Evolutionary conservation across 1,140 invertebrate genomes (phyloP).

Genomic region (Callitettix versicolor): DNA sequence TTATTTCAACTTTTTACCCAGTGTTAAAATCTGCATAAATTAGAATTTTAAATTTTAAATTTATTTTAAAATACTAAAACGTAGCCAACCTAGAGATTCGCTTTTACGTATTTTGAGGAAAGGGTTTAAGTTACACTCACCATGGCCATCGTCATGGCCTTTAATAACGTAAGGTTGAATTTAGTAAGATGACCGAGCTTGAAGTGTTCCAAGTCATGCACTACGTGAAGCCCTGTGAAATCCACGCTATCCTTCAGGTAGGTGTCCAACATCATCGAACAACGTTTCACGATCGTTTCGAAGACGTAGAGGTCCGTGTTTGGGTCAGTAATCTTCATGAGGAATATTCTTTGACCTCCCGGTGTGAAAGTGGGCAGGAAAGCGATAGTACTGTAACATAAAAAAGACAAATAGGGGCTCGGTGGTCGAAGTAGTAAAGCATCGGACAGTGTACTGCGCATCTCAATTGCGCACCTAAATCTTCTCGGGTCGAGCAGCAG

Average conservation of each 20-base stretch:
- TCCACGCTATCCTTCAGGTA: constrained; percentile 18
- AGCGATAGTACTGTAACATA: constrained; percentile 15
- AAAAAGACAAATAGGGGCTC: too few relatives aligned
- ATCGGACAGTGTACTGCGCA: too few relatives aligned
- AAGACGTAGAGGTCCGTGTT: constrained; percentile 16
- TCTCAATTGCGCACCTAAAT: too few relatives aligned
- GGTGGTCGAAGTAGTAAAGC: too few relatives aligned
- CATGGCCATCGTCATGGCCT: constrained; percentile 19
- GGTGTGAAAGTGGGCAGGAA: constrained; percentile 17
- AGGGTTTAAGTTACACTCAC: too few relatives aligned
- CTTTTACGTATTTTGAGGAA: too few relatives aligned
- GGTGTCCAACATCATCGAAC: constrained; percentile 17
- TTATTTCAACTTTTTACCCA: too few relatives aligned
- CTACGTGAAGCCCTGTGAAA: constrained; percentile 18
- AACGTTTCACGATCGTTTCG: constrained; percentile 18
- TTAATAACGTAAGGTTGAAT: constrained; percentile 15
- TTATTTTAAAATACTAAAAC: too few relatives aligned
- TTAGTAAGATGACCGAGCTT: constrained; percentile 15
- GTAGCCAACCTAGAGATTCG: too few relatives aligned
- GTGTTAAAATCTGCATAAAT: too few relatives aligned
- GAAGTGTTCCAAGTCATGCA: constrained; percentile 18
- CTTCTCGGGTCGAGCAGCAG: too few relatives aligned
- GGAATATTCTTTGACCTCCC: constrained; percentile 10
- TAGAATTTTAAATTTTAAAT: too few relatives aligned
- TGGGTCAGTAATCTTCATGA: constrained; percentile 14